Percentiles rank a stretch among this genome's conserved stretches.
Evolutionary conservation across 92 coral and sea anemone species (phyloP).

Genomic region (Phymanthus crucifer): DNA sequence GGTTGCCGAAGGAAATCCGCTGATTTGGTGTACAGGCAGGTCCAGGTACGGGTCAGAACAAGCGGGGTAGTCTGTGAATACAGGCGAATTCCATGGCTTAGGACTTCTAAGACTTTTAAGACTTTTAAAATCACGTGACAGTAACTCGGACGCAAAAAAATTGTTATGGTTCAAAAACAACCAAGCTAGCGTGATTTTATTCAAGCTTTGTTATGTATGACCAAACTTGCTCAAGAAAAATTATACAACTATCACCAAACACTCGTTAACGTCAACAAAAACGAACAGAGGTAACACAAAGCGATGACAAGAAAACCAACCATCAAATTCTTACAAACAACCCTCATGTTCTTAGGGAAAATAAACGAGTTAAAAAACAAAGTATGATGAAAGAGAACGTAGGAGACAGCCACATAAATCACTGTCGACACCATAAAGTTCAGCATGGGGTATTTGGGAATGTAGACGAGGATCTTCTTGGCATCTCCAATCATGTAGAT

Average conservation of each 20-base stretch:
- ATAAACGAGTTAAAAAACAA: slow-evolving; percentile 89
- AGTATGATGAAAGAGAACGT: slow-evolving; percentile 86
- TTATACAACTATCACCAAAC: slow-evolving; percentile 57
- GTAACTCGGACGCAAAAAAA: too few relatives aligned
- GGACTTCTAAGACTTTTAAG: too few relatives aligned
- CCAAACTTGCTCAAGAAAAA: neutral
- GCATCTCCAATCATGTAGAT: slow-evolving; percentile 98
- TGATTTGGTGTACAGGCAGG: too few relatives aligned
- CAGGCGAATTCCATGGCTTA: too few relatives aligned
- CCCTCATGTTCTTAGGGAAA: slow-evolving; percentile 86
- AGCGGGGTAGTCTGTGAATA: too few relatives aligned
- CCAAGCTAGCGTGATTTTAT: too few relatives aligned
- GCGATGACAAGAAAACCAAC: slow-evolving; percentile 66
- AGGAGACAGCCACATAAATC: slow-evolving; percentile 84
- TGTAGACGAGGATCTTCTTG: slow-evolving; percentile 61
- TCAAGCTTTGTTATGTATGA: neutral
- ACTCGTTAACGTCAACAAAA: slow-evolving; percentile 55
- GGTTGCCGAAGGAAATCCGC: too few relatives aligned
- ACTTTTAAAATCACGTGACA: too few relatives aligned
- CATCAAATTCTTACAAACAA: slow-evolving; percentile 77
- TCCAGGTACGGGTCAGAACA: too few relatives aligned
- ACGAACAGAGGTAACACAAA: slow-evolving; percentile 79
- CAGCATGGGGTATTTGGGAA: slow-evolving; percentile 92
- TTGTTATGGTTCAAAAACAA: too few relatives aligned
- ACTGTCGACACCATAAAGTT: slow-evolving; percentile 82